These are phyloP conservation scores for Reinhardtius hippoglossoides DNA, from an alignment of 2,113 vertebrate species.

Conservation along the genomic window DNA sequence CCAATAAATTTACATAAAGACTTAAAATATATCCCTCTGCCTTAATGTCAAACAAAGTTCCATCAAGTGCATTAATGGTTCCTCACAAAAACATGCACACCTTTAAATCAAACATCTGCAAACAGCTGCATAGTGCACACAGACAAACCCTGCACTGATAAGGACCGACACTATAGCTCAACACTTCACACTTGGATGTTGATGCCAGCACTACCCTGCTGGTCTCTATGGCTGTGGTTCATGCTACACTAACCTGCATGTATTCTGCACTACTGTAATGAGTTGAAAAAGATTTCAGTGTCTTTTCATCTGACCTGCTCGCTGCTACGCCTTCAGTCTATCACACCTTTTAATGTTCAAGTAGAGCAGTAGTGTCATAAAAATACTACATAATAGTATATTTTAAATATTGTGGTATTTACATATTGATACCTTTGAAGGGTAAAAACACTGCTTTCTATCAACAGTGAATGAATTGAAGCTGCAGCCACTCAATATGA, in stretches of 20 bases:
- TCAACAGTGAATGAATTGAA: conserved; percentile 5
- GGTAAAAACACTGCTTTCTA: conserved; percentile 1
- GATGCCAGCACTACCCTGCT: conserved; percentile 22
- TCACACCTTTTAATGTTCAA: conserved; percentile 52
- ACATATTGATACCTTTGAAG: conserved; percentile 16
- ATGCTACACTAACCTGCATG: conserved; percentile 44
- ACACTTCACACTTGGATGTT: conserved; percentile 16
- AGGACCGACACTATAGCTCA: not conserved
- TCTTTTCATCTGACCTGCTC: conserved; percentile 24
- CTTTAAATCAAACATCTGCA: conserved; percentile 24
- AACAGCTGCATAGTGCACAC: conserved; percentile 24
- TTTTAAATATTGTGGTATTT: conserved; percentile 12
- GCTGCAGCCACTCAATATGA: conserved; percentile 15
- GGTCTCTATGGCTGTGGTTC: conserved; percentile 53
- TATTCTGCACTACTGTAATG: conserved; percentile 34
- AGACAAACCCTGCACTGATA: not conserved
- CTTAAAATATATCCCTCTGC: conserved; percentile 4
- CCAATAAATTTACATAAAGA: conserved; percentile 7
- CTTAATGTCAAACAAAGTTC: conserved; percentile 22
- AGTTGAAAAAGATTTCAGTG: not conserved
- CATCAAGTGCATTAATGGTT: conserved; percentile 19
- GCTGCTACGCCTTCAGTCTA: conserved; percentile 19
- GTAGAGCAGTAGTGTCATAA: conserved; percentile 50
- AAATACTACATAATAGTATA: conserved; percentile 12
- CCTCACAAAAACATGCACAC: conserved; percentile 36